Evolutionary conservation across 2,797 vertebrate species (phyloP).

Genomic region (Chelonia mydas): DNA sequence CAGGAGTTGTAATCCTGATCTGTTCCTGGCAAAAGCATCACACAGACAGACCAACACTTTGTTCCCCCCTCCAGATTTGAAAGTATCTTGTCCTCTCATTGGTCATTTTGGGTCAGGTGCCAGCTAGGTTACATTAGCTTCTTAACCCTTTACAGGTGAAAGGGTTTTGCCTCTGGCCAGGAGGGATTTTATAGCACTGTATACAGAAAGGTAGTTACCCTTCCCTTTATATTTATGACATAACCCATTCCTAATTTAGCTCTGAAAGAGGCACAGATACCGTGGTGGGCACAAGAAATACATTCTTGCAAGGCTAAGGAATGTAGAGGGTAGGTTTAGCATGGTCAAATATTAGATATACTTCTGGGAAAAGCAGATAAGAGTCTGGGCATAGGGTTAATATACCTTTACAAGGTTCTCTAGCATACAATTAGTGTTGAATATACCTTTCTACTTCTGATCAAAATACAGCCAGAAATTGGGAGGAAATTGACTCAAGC

Average conservation of each 20-base stretch:
- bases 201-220: too few species aligned
- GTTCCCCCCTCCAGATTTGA: too few species aligned
- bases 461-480: conserved; percentile 22
- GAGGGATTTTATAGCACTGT: too few species aligned
- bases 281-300: background rate
- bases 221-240: too few species aligned
- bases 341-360: conserved; percentile 3
- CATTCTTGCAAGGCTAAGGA: conserved; percentile 38
- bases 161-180: too few species aligned
- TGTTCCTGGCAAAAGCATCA: too few species aligned
- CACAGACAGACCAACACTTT: too few species aligned
- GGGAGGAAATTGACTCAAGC: background rate
- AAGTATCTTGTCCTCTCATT: too few species aligned
- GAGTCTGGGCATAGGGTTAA: background rate
- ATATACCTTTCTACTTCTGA: background rate
- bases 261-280: conserved; percentile 57
- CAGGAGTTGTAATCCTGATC: too few species aligned
- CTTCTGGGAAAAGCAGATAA: conserved; percentile 26
- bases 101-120: too few species aligned
- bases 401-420: conserved; percentile 12
- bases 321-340: conserved; percentile 28
- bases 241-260: conserved; percentile 63
- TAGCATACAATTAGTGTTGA: conserved; percentile 39
- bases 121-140: too few species aligned
- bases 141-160: too few species aligned